phyloP scores from a whole-genome alignment of 2,797 vertebrate species.

The Sylvia borin region DNA sequence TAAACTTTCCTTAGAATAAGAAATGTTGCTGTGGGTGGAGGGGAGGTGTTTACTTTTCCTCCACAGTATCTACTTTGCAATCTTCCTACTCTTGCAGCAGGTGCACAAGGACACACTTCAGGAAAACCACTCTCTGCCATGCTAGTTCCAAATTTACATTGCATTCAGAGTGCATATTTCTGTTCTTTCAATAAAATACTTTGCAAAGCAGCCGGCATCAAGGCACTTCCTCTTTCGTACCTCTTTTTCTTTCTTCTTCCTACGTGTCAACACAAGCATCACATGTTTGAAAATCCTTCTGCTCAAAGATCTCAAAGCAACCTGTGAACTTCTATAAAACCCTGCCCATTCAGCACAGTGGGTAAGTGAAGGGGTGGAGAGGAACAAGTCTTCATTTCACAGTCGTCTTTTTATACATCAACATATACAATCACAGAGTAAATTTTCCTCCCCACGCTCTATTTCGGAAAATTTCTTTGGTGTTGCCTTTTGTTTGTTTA shows the following conservation, averaged over 20 bases:
- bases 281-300: not conserved
- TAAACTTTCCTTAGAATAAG: not conserved
- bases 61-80: not conserved
- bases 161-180: not conserved
- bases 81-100: not conserved
- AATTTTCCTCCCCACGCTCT: not conserved
- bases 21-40: not conserved
- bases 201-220: not conserved
- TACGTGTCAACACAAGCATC: not conserved
- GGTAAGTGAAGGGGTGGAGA: not conserved
- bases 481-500: not conserved
- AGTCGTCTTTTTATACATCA: not conserved
- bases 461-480: not conserved
- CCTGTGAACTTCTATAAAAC: slow-evolving; percentile 21
- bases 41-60: not conserved
- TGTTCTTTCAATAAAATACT: not conserved
- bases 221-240: not conserved
- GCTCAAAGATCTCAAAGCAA: slow-evolving; percentile 14
- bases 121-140: not conserved
- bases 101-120: not conserved
- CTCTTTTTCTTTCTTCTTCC: not conserved
- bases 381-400: not conserved
- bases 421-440: not conserved
- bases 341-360: not conserved
- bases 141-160: not conserved